Conservation (phyloP, 1,140 invertebrate species). For the Drosophila burlai region DNA sequence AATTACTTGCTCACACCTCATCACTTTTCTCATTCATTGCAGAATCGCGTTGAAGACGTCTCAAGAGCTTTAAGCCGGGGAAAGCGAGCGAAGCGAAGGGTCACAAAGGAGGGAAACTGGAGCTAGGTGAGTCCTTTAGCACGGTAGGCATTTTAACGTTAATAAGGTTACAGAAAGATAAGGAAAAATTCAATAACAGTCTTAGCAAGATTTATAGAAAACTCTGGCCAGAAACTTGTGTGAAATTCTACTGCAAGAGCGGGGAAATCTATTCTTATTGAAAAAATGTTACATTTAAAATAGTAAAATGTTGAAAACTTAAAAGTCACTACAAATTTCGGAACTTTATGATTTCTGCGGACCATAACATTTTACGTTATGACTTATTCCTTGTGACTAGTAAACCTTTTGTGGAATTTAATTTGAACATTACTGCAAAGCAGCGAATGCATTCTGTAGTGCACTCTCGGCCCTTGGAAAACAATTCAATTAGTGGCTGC, state of each 20-base stretch:
- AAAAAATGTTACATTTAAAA: not conserved
- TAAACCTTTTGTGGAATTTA: constrained; percentile 18
- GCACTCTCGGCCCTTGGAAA: constrained; percentile 29
- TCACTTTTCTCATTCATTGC: constrained; percentile 64
- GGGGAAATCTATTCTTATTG: not conserved
- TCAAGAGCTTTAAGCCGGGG: constrained; percentile 9
- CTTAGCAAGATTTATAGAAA: not conserved
- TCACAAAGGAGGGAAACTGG: constrained; percentile 1
- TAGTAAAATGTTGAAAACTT: not conserved
- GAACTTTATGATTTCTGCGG: not conserved
- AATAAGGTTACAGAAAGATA: not conserved
- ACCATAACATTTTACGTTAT: not conserved
- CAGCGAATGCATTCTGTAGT: constrained; percentile 17
- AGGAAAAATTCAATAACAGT: not conserved
- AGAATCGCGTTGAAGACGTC: constrained; percentile 36
- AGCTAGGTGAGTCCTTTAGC: constrained; percentile 23
- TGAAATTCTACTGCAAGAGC: not conserved
- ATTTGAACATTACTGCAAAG: constrained; percentile 20
- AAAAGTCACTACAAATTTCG: not conserved
- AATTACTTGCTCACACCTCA: constrained; percentile 54
- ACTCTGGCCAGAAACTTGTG: not conserved
- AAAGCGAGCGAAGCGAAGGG: constrained; percentile 1
- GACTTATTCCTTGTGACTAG: not conserved
- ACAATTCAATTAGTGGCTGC: constrained; percentile 67
- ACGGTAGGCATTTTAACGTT: not conserved